Conservation (phyloP, 2,888 invertebrate species). For the Spilarctia lutea region DNA sequence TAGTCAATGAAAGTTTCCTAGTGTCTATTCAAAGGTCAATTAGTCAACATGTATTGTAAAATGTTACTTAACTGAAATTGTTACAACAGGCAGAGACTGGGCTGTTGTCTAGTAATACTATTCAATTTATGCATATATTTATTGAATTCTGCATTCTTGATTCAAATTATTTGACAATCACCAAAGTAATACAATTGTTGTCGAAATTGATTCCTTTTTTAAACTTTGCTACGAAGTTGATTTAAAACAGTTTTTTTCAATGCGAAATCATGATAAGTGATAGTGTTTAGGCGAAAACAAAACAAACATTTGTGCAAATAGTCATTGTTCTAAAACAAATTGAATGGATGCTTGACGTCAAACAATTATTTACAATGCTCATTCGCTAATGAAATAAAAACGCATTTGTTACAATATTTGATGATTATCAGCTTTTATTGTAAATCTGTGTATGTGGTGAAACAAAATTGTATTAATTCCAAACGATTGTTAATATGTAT, state of each 20-base stretch:
- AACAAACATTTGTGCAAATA: constrained; percentile 38
- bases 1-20: not conserved
- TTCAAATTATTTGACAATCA: constrained; percentile 1
- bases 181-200: not conserved
- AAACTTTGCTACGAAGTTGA: not conserved
- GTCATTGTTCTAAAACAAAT: constrained; percentile 19
- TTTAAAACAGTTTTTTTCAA: no score
- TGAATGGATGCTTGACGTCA: constrained; percentile 31
- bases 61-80: not conserved
- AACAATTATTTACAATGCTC: constrained; percentile 29
- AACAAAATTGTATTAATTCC: constrained; percentile 21
- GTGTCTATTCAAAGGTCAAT: not conserved
- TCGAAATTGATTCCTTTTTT: not conserved
- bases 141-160: not conserved
- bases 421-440: not conserved
- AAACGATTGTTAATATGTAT: constrained; percentile 6
- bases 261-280: not conserved
- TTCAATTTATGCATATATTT: not conserved
- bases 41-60: not conserved
- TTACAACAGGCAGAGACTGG: not conserved
- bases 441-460: not conserved
- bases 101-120: not conserved
- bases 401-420: not conserved
- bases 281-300: not conserved
- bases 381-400: constrained; percentile 22